Base-by-base conservation (phyloP, 1,140 invertebrate genomes). In the Radopholus similis region DNA sequence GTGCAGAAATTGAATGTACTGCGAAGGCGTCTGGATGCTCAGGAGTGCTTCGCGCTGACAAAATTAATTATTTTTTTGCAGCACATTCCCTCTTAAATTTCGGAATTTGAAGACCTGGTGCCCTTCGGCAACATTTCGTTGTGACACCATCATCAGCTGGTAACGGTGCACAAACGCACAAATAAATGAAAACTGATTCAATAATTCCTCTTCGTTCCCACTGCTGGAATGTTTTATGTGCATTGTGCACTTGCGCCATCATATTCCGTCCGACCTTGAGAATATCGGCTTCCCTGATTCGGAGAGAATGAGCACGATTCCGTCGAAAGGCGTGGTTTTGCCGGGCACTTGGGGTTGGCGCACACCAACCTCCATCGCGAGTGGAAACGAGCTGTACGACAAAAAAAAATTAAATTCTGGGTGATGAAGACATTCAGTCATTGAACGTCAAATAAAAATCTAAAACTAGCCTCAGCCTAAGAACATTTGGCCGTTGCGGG, bases 221-320 rank as follows among this genome's bases (percentile, higher is more conserved):
- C 66, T 32, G 40, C 73, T 77, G 23, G 59, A 49, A 70, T n/a
- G n/a, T n/a, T n/a, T n/a, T n/a, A 4, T 2, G 30, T 37, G 23
- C 32, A 74, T 37, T 51, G 26, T 44, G 64, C 30, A 34, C 11
- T 64, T 5, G 58, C 6, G 21, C 34, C 35, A 62, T 54, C n/a
- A 42, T 11, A 44, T 18, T 21, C 47, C n/a, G 13, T 54, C 34
- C 8, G 13, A 75, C 73, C 73, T 75, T 5, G 63, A 72, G 32
- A 77, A 75, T 21, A 75, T 75, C 21, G 73, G 73, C 37, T 75
- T 75, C 54, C 73, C 73, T 63, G 51, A 75, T 57, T 75, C 73
- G 26, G 76, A 78, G 11, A 75, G 64, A 30, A 75, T 59, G 44
- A 67, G 77, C 32, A 75, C 64, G 49, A 77, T 64, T 11, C 40